Percentiles rank a stretch among this genome's conserved stretches.
phyloP scores from a whole-genome alignment of 2,888 invertebrate species.

The Leptinotarsa juncta region DNA sequence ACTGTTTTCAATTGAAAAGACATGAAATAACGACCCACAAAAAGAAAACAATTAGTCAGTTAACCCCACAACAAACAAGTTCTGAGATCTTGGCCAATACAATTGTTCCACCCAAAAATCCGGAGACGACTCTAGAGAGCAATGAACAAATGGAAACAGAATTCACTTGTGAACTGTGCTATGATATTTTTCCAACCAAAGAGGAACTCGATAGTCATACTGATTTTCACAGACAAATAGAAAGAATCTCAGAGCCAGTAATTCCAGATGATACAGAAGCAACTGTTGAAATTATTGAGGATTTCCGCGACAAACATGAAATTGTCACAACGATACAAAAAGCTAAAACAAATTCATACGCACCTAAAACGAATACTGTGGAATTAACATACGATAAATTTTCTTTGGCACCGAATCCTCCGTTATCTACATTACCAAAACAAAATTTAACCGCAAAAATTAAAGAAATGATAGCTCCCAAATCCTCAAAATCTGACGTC shows the following conservation, averaged over 20 bases:
- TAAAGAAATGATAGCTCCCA: constrained; percentile 37
- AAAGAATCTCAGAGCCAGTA: constrained; percentile 24
- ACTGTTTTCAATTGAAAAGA: constrained; percentile 49
- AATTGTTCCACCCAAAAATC: not conserved
- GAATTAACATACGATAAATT: constrained; percentile 14
- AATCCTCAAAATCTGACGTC: constrained; percentile 15
- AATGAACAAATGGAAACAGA: constrained; percentile 23
- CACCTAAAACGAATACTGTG: constrained; percentile 9
- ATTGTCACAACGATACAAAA: constrained; percentile 38
- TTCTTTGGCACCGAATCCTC: constrained; percentile 3
- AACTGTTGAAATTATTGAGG: constrained; percentile 35
- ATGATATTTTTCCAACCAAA: constrained; percentile 51
- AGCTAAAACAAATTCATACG: not conserved
- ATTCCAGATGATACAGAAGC: constrained; percentile 26
- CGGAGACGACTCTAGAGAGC: not conserved
- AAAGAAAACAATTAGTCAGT: constrained; percentile 20
- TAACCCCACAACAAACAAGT: not conserved
- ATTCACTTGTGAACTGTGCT: constrained; percentile 59
- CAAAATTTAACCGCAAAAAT: constrained; percentile 36
- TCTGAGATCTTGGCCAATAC: not conserved
- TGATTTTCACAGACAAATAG: constrained; percentile 45
- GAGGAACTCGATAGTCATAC: constrained; percentile 51
- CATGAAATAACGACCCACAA: constrained; percentile 45
- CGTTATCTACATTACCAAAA: constrained; percentile 7
- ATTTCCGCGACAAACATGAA: constrained; percentile 30